Base-by-base conservation (phyloP, 1,140 invertebrate genomes). In the Drosophila teissieri region DNA sequence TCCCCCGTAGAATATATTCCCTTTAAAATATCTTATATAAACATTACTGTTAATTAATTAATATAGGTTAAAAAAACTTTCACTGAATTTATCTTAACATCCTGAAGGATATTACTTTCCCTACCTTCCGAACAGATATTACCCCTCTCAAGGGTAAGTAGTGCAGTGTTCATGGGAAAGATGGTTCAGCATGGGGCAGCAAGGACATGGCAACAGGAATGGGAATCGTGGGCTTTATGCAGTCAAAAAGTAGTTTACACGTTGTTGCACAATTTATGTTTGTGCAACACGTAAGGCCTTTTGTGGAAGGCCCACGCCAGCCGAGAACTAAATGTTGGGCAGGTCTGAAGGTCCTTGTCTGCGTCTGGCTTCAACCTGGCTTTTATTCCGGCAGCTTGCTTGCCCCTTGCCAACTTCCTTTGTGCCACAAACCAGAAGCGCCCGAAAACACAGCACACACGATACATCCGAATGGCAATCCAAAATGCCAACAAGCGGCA, bases 211-310 rank as follows among this genome's bases (percentile, higher is more conserved):
- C 15, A 34, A 31, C 17, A 46, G 67, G 77, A 76, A 80, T 79
- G 80, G 73, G 73, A 83, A 83, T 82, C 77, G 68, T 55, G 73
- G 77, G 63, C 74, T 88, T 84, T 72, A 73, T 91, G 81, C 84
- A 91, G 89, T 86, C 89, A 86, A 90, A 91, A 90, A 88, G 90
- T 91, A 90, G 90, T 91, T 91, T 91, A 88, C 90, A 91, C 90
- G 90, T 91, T 91, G 90, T 90, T 91, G 90, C 85, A 90, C 90
- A 88, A 91, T 91, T 91, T 91, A 91, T 91, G 84, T 80, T 91
- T 91, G 84, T 91, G 89, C 89, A 89, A 85, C 89, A 89, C 81
- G 89, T 91, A 91, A 86, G 78, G 70, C 80, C 68, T 68, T 75
- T 84, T 73, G 76, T 83, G 68, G 72, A 77, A 89, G 64, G 72